phyloP scores from a whole-genome alignment of 2,888 invertebrate genomes.

The Andrena flavipes region DNA sequence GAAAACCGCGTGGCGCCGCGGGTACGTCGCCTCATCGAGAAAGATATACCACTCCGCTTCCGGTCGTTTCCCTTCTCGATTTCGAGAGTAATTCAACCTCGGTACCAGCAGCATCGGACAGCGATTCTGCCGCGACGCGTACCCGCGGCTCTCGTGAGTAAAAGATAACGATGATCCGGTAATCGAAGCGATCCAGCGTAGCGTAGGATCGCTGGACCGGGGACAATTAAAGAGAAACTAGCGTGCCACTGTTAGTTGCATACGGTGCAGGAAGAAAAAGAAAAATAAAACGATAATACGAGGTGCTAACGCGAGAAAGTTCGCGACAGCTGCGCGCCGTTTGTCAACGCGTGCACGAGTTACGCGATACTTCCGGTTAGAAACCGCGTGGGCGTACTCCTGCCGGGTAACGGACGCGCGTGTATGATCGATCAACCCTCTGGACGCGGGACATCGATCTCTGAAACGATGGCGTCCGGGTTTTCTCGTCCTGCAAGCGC shows the following conservation, averaged over 20 bases:
- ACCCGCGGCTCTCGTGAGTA: background rate
- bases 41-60: background rate
- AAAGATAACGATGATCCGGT: conserved; percentile 2
- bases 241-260: background rate
- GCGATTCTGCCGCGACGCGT: background rate
- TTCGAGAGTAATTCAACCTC: background rate
- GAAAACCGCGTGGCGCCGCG: conserved; percentile 38
- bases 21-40: conserved; percentile 12
- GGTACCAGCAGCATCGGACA: too few species aligned
- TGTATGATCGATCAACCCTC: conserved; percentile 14
- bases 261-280: background rate
- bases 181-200: background rate
- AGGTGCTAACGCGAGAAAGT: conserved; percentile 1
- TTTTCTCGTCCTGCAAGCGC: background rate
- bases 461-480: background rate
- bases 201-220: background rate
- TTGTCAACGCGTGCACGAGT: background rate
- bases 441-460: conserved; percentile 6
- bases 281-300: background rate
- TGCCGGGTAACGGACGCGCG: conserved; percentile 9
- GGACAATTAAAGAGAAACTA: background rate
- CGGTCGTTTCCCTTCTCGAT: background rate
- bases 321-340: background rate
- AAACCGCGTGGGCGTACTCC: conserved; percentile 4
- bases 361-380: conserved; percentile 9